phyloP scores from a whole-genome alignment of 2,888 invertebrate genomes.

The Hylaea fasciaria region DNA sequence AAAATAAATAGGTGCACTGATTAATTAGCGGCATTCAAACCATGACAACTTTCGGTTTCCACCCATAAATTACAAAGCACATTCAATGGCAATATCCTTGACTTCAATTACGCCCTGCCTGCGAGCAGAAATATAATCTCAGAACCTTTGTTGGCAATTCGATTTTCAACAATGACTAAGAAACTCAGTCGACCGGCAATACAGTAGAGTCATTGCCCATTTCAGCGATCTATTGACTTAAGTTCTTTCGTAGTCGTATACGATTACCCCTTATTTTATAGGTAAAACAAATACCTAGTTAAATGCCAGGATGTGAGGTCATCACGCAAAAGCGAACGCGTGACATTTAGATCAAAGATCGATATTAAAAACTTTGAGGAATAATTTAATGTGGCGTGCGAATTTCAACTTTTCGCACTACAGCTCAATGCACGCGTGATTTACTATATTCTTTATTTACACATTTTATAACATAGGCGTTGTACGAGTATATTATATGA shows the following conservation, averaged over 20 bases:
- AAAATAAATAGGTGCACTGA: slow-evolving; percentile 19
- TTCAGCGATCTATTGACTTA: slow-evolving; percentile 27
- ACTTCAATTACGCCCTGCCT: slow-evolving; percentile 41
- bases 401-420: slow-evolving; percentile 6
- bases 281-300: slow-evolving; percentile 32
- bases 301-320: slow-evolving; percentile 59
- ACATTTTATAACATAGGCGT: too few species aligned
- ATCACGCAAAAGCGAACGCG: slow-evolving; percentile 41
- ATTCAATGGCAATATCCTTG: slow-evolving; percentile 42
- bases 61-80: slow-evolving; percentile 40
- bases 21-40: slow-evolving; percentile 32
- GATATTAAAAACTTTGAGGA: slow-evolving; percentile 31
- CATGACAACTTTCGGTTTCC: slow-evolving; percentile 34
- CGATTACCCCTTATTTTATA: slow-evolving; percentile 17
- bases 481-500: too few species aligned
- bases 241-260: slow-evolving; percentile 24
- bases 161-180: slow-evolving; percentile 39
- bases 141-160: slow-evolving; percentile 41
- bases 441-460: neutral
- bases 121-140: slow-evolving; percentile 34
- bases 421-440: neutral
- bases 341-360: slow-evolving; percentile 46
- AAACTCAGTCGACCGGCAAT: slow-evolving; percentile 42
- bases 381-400: slow-evolving; percentile 10
- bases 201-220: slow-evolving; percentile 40